phyloP scores from a whole-genome alignment of 2,888 invertebrate genomes.

The Podabrus alpinus region DNA sequence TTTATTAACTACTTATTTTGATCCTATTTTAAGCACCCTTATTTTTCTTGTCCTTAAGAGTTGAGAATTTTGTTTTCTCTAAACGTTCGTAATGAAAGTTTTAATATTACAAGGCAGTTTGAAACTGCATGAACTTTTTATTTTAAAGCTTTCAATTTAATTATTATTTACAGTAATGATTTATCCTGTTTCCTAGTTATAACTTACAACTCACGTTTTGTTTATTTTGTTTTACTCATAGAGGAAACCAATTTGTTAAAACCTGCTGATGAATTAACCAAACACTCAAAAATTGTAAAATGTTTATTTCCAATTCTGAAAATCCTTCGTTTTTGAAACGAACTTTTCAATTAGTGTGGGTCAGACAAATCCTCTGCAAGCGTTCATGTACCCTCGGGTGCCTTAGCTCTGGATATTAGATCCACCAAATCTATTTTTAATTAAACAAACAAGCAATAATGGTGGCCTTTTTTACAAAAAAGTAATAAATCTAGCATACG shows the following conservation, averaged over 20 bases:
- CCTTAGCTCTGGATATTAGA: neutral
- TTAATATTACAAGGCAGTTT: neutral
- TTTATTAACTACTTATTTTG: conserved; percentile 18
- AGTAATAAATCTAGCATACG: neutral
- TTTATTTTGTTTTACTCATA: neutral
- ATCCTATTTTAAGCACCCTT: neutral
- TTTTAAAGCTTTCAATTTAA: neutral
- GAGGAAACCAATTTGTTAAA: neutral
- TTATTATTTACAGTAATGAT: neutral
- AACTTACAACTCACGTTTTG: neutral
- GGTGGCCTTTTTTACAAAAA: neutral
- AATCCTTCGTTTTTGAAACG: neutral
- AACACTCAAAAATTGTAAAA: neutral
- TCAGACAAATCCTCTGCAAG: neutral
- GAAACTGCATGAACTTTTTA: neutral
- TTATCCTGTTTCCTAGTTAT: neutral
- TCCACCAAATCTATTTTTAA: neutral
- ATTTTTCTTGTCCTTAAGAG: neutral
- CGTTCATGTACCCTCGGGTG: neutral
- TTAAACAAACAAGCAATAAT: neutral
- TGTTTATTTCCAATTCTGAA: neutral
- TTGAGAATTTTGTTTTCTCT: neutral
- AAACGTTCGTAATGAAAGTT: neutral
- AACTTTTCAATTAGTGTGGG: neutral
- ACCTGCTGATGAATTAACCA: neutral